These are phyloP conservation scores for Beroe ovata DNA, from an alignment of 37 sponge, comb jelly and placozoan species.

Conservation along the genomic window DNA sequence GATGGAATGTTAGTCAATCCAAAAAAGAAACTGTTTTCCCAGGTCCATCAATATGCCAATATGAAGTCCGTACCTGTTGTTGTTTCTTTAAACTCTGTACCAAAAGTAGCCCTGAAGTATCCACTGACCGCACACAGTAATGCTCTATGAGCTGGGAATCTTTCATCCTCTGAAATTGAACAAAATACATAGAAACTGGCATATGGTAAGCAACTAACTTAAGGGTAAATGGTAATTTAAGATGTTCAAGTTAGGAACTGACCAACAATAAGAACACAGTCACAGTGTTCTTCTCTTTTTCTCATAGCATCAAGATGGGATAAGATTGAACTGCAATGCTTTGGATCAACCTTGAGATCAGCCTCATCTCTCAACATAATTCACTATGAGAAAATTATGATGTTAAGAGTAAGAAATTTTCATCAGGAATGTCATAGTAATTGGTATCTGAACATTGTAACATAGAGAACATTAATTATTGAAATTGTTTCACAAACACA, in stretches of 20 bases:
- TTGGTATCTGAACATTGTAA: too few relatives aligned
- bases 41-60: too few relatives aligned
- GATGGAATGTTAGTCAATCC: too few relatives aligned
- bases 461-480: too few relatives aligned
- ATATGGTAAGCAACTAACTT: too few relatives aligned
- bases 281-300: constrained; percentile 32
- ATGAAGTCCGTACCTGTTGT: constrained; percentile 45
- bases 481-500: too few relatives aligned
- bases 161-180: constrained; percentile 37
- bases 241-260: neutral
- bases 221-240: too few relatives aligned
- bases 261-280: constrained; percentile 65
- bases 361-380: constrained; percentile 5
- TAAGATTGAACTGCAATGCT: constrained; percentile 36
- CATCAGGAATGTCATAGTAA: too few relatives aligned
- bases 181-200: too few relatives aligned
- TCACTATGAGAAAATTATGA: neutral
- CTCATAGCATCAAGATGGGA: constrained; percentile 26
- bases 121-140: constrained; percentile 51
- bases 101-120: constrained; percentile 61
- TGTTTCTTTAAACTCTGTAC: constrained; percentile 58
- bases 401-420: too few relatives aligned
- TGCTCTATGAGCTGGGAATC: constrained; percentile 64
- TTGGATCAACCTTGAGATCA: constrained; percentile 26
- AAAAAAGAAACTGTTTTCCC: too few relatives aligned